phyloP scores from a whole-genome alignment of 2,113 vertebrate genomes.

The Oreochromis tanganicae region DNA sequence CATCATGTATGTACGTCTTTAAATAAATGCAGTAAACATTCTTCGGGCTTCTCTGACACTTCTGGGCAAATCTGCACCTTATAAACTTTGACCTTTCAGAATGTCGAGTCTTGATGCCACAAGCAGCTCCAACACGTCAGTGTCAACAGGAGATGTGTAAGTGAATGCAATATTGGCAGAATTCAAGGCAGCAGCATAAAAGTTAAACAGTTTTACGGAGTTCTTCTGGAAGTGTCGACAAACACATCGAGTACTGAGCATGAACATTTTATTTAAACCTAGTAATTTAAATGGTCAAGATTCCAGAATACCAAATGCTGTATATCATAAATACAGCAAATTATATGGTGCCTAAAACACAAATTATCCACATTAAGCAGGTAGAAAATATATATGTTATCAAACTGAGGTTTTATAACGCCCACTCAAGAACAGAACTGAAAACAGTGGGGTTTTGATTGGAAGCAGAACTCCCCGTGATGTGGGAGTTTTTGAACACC shows the following conservation, averaged over 20 bases:
- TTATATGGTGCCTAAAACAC: background rate
- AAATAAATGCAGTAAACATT: background rate
- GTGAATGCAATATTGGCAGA: background rate
- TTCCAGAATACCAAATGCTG: background rate
- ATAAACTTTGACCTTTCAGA: constrained; percentile 51
- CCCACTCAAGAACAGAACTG: background rate
- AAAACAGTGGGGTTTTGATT: background rate
- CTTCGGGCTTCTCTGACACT: background rate
- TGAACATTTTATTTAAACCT: background rate
- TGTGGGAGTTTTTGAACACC: background rate
- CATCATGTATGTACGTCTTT: background rate
- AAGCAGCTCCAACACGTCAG: background rate
- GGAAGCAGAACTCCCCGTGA: background rate
- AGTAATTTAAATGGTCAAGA: background rate
- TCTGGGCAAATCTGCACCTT: background rate
- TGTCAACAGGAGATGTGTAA: constrained; percentile 21
- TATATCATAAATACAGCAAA: background rate
- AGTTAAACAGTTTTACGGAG: background rate
- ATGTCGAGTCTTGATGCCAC: constrained; percentile 45
- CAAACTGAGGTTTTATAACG: background rate
- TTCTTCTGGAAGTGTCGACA: background rate
- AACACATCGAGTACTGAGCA: background rate
- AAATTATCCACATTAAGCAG: background rate
- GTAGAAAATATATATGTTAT: background rate
- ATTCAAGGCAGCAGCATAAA: background rate